Percentiles rank a stretch among this genome's conserved stretches.
These are phyloP conservation scores for Neopelma chrysocephalum DNA, from an alignment of 2,797 vertebrate species.

Conservation along the genomic window DNA sequence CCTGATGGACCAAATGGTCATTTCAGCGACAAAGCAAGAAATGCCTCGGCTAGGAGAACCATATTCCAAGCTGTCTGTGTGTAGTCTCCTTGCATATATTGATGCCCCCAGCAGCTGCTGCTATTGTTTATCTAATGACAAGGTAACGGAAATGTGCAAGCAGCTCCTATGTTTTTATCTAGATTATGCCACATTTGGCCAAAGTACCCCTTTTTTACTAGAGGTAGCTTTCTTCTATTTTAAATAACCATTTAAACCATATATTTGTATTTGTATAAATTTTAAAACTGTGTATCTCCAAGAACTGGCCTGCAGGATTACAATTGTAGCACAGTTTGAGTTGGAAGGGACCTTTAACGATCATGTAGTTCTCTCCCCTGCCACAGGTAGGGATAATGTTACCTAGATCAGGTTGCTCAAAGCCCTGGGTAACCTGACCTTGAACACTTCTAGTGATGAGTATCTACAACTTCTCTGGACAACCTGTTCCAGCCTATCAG, in stretches of 20 bases:
- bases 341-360: not conserved
- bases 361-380: not conserved
- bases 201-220: not conserved
- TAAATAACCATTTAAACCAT: not conserved
- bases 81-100: not conserved
- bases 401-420: not conserved
- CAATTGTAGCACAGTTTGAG: not conserved
- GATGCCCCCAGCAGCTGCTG: not conserved
- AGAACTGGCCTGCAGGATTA: not conserved
- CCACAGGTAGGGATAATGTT: not conserved
- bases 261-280: not conserved
- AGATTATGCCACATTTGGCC: not conserved
- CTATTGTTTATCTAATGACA: not conserved
- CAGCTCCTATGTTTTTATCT: not conserved
- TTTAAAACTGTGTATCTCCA: not conserved
- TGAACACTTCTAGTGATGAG: not conserved
- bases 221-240: not conserved
- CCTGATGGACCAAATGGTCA: not conserved
- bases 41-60: not conserved
- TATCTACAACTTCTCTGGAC: not conserved
- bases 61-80: not conserved
- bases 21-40: not conserved
- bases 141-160: not conserved
- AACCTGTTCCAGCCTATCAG: not conserved
- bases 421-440: not conserved